These are phyloP conservation scores for Xestia ashworthii DNA, from an alignment of 2,888 invertebrate genomes.

Conservation along the genomic window DNA sequence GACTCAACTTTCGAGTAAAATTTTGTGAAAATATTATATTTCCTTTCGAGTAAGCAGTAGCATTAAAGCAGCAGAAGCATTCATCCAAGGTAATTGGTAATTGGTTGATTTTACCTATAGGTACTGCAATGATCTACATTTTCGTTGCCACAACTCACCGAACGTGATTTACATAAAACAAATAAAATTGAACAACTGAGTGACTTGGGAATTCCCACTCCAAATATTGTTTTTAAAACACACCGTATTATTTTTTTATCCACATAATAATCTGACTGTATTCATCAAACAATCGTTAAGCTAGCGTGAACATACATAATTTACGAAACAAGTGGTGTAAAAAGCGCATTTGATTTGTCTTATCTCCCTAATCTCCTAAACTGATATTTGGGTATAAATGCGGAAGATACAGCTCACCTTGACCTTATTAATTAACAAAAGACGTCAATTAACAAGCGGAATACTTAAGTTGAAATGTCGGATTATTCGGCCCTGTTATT, in stretches of 20 bases:
- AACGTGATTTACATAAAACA: slow-evolving; percentile 5
- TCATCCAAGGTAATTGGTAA: not conserved
- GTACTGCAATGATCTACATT: not conserved
- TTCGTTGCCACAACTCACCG: not conserved
- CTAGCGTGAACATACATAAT: not conserved
- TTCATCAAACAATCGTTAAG: slow-evolving; percentile 17
- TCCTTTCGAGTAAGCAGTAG: not conserved
- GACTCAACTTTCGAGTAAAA: not conserved
- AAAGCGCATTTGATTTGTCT: slow-evolving; percentile 19
- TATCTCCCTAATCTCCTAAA: slow-evolving; percentile 38
- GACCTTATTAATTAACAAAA: slow-evolving; percentile 48
- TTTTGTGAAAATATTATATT: not conserved
- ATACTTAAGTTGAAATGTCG: not conserved
- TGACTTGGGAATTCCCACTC: not conserved
- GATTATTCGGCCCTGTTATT: not conserved
- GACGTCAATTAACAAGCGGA: slow-evolving; percentile 13
- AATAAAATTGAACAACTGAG: not conserved
- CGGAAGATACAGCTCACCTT: slow-evolving; percentile 50
- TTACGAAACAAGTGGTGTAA: slow-evolving; percentile 2
- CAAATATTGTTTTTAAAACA: not conserved
- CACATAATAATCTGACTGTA: not conserved
- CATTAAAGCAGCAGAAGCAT: not conserved
- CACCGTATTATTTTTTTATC: slow-evolving; percentile 23
- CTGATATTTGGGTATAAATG: slow-evolving; percentile 39
- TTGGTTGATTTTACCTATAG: too few relatives aligned